These are phyloP conservation scores for Gasterosteus nipponicus DNA, from an alignment of 2,113 vertebrate species.

Conservation along the genomic window DNA sequence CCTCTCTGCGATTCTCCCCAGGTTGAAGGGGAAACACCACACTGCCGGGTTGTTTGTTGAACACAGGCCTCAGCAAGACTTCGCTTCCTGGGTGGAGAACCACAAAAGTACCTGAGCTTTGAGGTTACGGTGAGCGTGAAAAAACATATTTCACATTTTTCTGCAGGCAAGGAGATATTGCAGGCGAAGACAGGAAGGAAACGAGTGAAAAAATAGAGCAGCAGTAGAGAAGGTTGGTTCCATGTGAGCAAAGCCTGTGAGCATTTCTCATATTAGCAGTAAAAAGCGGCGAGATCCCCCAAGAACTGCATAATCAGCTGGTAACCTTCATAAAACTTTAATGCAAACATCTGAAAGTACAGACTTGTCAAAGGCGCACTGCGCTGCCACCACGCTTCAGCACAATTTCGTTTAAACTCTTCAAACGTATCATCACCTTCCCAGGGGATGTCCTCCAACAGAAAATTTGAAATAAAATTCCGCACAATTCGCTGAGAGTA, in stretches of 20 bases:
- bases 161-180: conserved; percentile 11
- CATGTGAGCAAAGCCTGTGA: conserved; percentile 10
- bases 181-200: conserved; percentile 12
- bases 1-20: conserved; percentile 87
- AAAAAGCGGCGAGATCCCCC: conserved; percentile 43
- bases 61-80: conserved; percentile 86
- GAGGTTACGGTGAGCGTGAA: conserved; percentile 29
- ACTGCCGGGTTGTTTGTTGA: conserved; percentile 91
- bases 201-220: neutral
- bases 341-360: conserved; percentile 47
- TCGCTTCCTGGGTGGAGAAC: conserved; percentile 82
- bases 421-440: conserved; percentile 42
- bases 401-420: conserved; percentile 44
- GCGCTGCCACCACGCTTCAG: neutral
- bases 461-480: conserved; percentile 36
- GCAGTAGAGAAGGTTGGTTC: conserved; percentile 13
- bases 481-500: conserved; percentile 41
- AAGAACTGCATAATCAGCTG: conserved; percentile 50
- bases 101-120: conserved; percentile 47
- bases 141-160: conserved; percentile 27
- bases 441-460: conserved; percentile 25
- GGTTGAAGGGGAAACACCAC: conserved; percentile 90
- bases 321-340: conserved; percentile 62
- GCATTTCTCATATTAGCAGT: conserved; percentile 31
- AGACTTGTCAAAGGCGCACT: conserved; percentile 35